phyloP scores from a whole-genome alignment of 2,888 invertebrate genomes.

The Drosophila anomelani region DNA sequence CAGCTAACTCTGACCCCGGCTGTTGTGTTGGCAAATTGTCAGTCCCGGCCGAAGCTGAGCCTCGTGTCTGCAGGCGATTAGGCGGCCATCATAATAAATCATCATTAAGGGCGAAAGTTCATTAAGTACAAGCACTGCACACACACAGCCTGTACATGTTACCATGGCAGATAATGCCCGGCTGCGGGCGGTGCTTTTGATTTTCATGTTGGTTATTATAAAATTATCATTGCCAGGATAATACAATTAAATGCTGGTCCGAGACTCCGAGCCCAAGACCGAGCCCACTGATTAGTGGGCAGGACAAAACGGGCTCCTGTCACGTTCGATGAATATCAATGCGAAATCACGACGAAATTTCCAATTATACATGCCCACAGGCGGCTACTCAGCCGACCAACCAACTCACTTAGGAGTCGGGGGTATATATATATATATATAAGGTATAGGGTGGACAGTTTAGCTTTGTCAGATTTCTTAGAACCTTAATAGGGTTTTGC shows the following conservation, averaged over 20 bases:
- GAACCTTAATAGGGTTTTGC: neutral
- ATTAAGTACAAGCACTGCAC: slow-evolving; percentile 47
- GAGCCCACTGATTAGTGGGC: slow-evolving; percentile 34
- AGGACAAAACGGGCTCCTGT: slow-evolving; percentile 44
- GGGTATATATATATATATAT: slow-evolving; percentile 4
- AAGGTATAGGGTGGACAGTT: neutral
- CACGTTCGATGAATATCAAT: slow-evolving; percentile 68
- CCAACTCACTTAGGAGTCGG: neutral
- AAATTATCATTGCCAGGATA: slow-evolving; percentile 64
- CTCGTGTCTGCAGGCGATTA: slow-evolving; percentile 60
- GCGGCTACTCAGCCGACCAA: slow-evolving; percentile 20
- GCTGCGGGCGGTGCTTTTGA: slow-evolving; percentile 51
- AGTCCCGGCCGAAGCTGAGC: slow-evolving; percentile 8
- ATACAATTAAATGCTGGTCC: slow-evolving; percentile 65
- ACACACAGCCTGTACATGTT: slow-evolving; percentile 17
- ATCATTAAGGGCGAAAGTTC: slow-evolving; percentile 65
- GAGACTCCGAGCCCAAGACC: slow-evolving; percentile 6
- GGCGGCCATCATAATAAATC: slow-evolving; percentile 64
- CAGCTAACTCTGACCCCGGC: slow-evolving; percentile 9
- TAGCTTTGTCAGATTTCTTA: neutral
- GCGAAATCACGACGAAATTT: slow-evolving; percentile 50
- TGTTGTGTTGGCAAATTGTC: slow-evolving; percentile 26
- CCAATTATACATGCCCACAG: slow-evolving; percentile 48
- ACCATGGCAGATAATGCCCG: slow-evolving; percentile 39
- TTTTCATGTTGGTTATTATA: slow-evolving; percentile 52